Base-by-base conservation (phyloP, 2,113 vertebrate species). In the Elachura formosa region DNA sequence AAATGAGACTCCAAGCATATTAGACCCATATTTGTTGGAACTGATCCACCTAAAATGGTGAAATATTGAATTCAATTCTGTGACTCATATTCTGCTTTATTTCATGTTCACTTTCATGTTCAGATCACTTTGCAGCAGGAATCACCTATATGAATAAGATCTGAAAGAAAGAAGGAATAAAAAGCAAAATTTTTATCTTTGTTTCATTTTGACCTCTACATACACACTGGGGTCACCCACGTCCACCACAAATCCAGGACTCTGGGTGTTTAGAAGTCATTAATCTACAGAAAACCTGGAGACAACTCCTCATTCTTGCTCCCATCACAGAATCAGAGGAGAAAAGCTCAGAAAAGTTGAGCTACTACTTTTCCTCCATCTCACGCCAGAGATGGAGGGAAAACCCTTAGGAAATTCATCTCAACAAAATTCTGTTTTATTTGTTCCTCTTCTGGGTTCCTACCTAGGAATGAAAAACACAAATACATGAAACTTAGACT, bases 51-150 rank as follows among this genome's bases (percentile, higher is more conserved):
- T 48, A 31, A 76, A 83, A 67, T 29, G 11, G 8, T 52, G n/a
- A 79, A 54, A 34, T 76, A n/a, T 18, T 80, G 43, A 80, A 54
- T 58, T 9, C 0, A 0, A 49, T 80, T 72, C 48, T 87, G n/a
- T 16, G 4, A 28, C 48, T 63, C 16, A 15, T 45, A 26, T 72
- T 84, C 58, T 34, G 33, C 58, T 80, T 80, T 67, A 36, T 67
- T 87, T 12, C 41, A 28, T 1, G 0, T 36, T 45, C 45, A 45
- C n/a, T 67, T 87, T 12, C 41, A 28, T 1, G 0, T 36, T 45
- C 45, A 45, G 10, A 73, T 45, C 6, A 34, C 5, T 59, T 22
- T 78, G 31, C 33, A 80, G 19, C 16, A 87, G 49, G 43, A 12
- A 34, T 43, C 19, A 7, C 10, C 12, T 62, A 1, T 33, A 36